Evolutionary conservation across 2,888 invertebrate genomes (phyloP).

Genomic region (Sialis lutaria): DNA sequence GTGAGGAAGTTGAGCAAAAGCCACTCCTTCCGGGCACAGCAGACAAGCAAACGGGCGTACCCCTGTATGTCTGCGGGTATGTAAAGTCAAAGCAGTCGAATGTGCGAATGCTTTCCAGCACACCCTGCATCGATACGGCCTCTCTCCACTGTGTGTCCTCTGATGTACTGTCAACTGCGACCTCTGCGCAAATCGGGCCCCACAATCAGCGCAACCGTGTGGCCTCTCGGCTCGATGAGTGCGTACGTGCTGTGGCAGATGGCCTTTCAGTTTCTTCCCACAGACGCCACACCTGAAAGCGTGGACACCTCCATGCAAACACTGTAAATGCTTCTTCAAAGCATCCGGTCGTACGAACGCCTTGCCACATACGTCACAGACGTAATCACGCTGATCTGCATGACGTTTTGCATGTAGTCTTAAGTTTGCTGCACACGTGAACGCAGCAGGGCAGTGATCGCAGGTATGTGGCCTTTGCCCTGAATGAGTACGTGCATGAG

Average conservation of each 20-base stretch:
- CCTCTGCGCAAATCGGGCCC: slow-evolving; percentile 64
- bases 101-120: slow-evolving; percentile 67
- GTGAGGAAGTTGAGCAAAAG: slow-evolving; percentile 70
- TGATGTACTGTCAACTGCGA: slow-evolving; percentile 72
- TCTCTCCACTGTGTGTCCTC: slow-evolving; percentile 67
- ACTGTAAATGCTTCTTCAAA: slow-evolving; percentile 56
- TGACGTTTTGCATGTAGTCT: slow-evolving; percentile 50
- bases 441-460: slow-evolving; percentile 49
- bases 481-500: slow-evolving; percentile 59
- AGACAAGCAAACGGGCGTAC: slow-evolving; percentile 66
- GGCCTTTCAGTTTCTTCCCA: slow-evolving; percentile 64
- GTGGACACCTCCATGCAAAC: slow-evolving; percentile 54
- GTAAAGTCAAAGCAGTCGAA: slow-evolving; percentile 69
- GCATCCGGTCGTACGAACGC: slow-evolving; percentile 58
- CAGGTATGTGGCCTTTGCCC: slow-evolving; percentile 56
- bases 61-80: slow-evolving; percentile 68
- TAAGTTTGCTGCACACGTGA: slow-evolving; percentile 45
- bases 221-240: slow-evolving; percentile 62
- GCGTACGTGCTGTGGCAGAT: slow-evolving; percentile 66
- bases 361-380: slow-evolving; percentile 66
- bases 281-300: slow-evolving; percentile 67
- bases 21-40: slow-evolving; percentile 38
- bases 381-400: slow-evolving; percentile 54
- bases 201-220: slow-evolving; percentile 61
- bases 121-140: slow-evolving; percentile 68